Conservation (phyloP, 2,888 invertebrate species). For the Epistrophella euchroma region DNA sequence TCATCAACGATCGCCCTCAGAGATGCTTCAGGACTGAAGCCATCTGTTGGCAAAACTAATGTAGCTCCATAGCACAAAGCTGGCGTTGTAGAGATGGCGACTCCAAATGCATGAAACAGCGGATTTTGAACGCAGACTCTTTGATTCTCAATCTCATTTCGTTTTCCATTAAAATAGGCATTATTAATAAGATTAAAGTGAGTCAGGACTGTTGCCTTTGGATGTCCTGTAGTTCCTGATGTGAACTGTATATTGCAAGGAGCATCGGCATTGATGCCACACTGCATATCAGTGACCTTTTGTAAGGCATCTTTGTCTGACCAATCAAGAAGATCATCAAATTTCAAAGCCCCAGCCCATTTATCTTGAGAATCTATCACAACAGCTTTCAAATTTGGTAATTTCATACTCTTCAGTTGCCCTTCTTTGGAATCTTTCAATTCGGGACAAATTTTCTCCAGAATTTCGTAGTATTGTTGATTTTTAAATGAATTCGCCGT, state of each 20-base stretch:
- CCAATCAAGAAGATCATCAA: constrained; percentile 81
- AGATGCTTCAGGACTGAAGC: constrained; percentile 86
- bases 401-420: constrained; percentile 81
- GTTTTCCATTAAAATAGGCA: constrained; percentile 86
- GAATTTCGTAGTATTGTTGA: constrained; percentile 87
- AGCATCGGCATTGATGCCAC: constrained; percentile 86
- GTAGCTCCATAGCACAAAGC: constrained; percentile 86
- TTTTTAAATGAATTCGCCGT: constrained; percentile 86
- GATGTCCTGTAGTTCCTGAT: constrained; percentile 89
- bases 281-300: constrained; percentile 81
- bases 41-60: constrained; percentile 85
- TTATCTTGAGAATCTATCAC: constrained; percentile 85
- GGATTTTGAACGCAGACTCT: constrained; percentile 87
- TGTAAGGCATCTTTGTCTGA: constrained; percentile 76
- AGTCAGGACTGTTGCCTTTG: constrained; percentile 89
- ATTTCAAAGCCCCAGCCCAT: constrained; percentile 83
- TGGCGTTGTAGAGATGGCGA: constrained; percentile 86
- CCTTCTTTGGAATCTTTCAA: constrained; percentile 83
- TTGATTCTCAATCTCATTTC: constrained; percentile 83
- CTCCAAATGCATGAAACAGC: constrained; percentile 91
- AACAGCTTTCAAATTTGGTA: constrained; percentile 85
- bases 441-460: constrained; percentile 85
- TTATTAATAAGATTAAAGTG: constrained; percentile 91
- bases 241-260: constrained; percentile 91
- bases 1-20: constrained; percentile 87